These are phyloP conservation scores for Dicrostonyx torquatus DNA, from an alignment of 2,797 vertebrate genomes.

Conservation along the genomic window DNA sequence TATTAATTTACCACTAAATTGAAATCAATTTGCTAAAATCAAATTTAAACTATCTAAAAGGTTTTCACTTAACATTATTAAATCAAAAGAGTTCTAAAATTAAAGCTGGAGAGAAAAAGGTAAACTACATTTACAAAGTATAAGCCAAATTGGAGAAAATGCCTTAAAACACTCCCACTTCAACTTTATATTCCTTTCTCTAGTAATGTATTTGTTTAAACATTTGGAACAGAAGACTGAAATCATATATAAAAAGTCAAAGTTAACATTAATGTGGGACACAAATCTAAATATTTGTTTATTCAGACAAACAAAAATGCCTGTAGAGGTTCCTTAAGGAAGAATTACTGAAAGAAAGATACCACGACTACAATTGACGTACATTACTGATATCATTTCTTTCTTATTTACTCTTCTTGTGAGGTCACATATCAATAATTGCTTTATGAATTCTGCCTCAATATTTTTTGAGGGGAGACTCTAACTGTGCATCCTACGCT, in stretches of 20 bases:
- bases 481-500: neutral
- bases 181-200: neutral
- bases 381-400: neutral
- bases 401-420: neutral
- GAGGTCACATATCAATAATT: neutral
- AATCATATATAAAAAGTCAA: slow-evolving; percentile 5
- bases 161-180: neutral
- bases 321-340: neutral
- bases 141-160: slow-evolving; percentile 30
- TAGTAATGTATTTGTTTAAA: neutral
- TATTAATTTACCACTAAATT: slow-evolving; percentile 71
- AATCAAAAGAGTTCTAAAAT: slow-evolving; percentile 62
- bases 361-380: accelerated
- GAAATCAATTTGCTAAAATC: slow-evolving; percentile 70
- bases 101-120: slow-evolving; percentile 31
- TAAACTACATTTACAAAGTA: neutral
- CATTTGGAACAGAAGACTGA: neutral
- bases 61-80: slow-evolving; percentile 58
- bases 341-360: neutral
- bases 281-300: neutral
- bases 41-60: slow-evolving; percentile 73
- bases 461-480: neutral
- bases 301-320: neutral
- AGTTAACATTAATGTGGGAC: neutral
- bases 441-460: neutral